phyloP scores from a whole-genome alignment of 2,797 vertebrate species.

The Hippopotamyrus pictus region DNA sequence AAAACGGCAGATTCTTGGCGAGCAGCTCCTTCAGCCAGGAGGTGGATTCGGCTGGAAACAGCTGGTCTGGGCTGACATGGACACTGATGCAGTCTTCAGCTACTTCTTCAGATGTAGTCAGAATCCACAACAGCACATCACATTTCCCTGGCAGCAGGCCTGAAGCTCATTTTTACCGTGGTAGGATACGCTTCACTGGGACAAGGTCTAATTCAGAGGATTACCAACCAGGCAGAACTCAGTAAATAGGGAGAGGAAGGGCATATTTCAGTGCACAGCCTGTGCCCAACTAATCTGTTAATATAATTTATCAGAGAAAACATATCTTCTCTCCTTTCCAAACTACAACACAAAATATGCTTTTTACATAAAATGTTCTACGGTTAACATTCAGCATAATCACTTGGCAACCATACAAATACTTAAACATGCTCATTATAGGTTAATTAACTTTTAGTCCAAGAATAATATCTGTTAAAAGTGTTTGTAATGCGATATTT shows the following conservation, averaged over 20 bases:
- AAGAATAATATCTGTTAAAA: not conserved
- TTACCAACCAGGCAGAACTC: not conserved
- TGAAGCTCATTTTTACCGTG: not conserved
- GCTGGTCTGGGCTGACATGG: not conserved
- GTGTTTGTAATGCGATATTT: not conserved
- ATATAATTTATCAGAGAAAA: not conserved
- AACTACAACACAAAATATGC: not conserved
- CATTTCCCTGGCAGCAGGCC: not conserved
- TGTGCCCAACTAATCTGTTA: not conserved
- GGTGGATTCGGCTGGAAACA: not conserved
- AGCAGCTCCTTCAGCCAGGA: not conserved
- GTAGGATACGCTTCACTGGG: not conserved
- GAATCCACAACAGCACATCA: not conserved
- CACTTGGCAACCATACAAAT: not conserved
- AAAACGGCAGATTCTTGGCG: not conserved
- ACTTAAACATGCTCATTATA: not conserved
- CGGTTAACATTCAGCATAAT: not conserved
- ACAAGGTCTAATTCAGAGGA: not conserved
- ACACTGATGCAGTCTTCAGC: not conserved
- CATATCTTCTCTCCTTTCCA: not conserved
- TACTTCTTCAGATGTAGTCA: not conserved
- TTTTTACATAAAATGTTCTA: not conserved
- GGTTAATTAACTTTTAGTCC: not conserved
- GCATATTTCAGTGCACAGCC: not conserved
- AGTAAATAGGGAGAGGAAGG: not conserved